A percentile compares a stretch with the other conserved stretches of the same genome.
These are phyloP conservation scores for Pristionchus arcanus DNA, from an alignment of 2,888 invertebrate genomes.

Conservation along the genomic window DNA sequence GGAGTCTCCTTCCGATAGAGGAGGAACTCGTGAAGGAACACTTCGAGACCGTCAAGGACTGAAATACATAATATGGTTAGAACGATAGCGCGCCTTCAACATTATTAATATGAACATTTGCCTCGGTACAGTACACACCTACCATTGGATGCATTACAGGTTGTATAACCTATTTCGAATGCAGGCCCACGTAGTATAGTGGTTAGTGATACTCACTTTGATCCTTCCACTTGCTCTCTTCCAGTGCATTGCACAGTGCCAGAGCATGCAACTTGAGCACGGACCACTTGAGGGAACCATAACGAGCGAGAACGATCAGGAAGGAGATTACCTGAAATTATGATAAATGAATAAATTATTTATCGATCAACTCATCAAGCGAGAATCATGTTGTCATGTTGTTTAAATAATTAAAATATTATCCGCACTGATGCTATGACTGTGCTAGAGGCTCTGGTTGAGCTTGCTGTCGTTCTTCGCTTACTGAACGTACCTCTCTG, in stretches of 20 bases:
- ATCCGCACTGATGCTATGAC: no score
- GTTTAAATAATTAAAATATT: no score
- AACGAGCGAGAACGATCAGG: slow-evolving; percentile 45
- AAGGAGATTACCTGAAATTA: slow-evolving; percentile 22
- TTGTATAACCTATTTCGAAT: no score
- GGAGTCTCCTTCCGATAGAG: slow-evolving; percentile 39
- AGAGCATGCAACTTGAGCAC: slow-evolving; percentile 39
- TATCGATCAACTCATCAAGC: no score
- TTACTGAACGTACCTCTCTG: slow-evolving; percentile 29
- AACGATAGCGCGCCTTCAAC: no score
- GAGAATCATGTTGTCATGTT: no score
- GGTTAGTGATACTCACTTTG: not conserved
- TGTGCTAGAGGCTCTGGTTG: no score
- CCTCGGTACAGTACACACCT: no score
- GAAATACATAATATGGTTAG: not conserved
- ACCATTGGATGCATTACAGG: no score
- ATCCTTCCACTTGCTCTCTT: not conserved
- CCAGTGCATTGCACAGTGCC: slow-evolving; percentile 12
- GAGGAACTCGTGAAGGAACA: slow-evolving; percentile 45
- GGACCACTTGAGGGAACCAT: slow-evolving; percentile 29
- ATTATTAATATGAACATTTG: no score
- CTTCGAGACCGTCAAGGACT: slow-evolving; percentile 46
- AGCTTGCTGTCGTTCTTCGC: no score
- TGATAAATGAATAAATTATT: not conserved
- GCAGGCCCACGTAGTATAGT: no score